Conservation (phyloP, 2,797 vertebrate species). For the Kryptolebias ocellatus region DNA sequence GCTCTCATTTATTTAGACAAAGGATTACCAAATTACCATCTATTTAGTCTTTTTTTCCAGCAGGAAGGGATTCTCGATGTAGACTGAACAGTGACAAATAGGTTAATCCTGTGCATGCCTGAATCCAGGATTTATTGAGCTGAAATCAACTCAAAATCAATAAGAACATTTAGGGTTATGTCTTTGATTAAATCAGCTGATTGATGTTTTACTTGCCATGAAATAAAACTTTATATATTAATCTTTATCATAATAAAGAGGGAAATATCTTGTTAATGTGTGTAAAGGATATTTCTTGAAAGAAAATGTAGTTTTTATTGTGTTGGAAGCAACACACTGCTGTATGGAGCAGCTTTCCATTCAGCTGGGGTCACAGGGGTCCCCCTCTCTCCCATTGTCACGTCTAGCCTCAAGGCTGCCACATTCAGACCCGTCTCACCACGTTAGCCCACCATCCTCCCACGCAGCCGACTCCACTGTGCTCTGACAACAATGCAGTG, state of each 20-base stretch:
- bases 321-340: conserved; percentile 10
- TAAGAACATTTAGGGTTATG: conserved; percentile 57
- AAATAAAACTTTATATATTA: conserved; percentile 11
- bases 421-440: conserved; percentile 60
- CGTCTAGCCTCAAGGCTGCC: conserved; percentile 75
- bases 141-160: conserved; percentile 54
- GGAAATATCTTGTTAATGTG: conserved; percentile 7
- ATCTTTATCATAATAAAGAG: conserved; percentile 13
- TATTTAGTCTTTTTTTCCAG: conserved; percentile 49
- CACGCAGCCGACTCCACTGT: conserved; percentile 52
- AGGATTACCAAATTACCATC: conserved; percentile 65
- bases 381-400: conserved; percentile 72
- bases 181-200: conserved; percentile 12
- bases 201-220: conserved; percentile 35
- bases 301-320: conserved; percentile 8
- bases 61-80: conserved; percentile 35
- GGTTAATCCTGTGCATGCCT: conserved; percentile 48
- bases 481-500: conserved; percentile 59
- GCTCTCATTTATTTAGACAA: conserved; percentile 64
- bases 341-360: conserved; percentile 61
- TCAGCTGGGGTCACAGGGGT: conserved; percentile 73
- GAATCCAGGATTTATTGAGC: conserved; percentile 32
- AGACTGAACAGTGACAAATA: conserved; percentile 45
- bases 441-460: conserved; percentile 66
- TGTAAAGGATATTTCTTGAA: conserved; percentile 20